Conservation (phyloP, 2,888 invertebrate genomes). For the Ethmia dodecea region DNA sequence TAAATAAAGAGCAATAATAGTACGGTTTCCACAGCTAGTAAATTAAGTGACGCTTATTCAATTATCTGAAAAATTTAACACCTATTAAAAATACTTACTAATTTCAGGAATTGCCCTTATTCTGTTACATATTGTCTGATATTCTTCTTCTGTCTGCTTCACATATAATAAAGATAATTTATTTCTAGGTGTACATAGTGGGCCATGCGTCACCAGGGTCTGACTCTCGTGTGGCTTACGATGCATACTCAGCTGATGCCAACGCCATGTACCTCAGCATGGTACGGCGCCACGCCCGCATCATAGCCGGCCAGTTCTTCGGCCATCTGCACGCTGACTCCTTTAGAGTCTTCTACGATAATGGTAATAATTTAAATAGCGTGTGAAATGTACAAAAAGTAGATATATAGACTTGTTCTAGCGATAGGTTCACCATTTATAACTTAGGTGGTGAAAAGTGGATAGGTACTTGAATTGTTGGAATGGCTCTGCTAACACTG, state of each 20-base stretch:
- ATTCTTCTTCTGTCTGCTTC: background rate
- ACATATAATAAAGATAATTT: slow-evolving; percentile 4
- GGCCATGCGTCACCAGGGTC: slow-evolving; percentile 95
- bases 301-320: slow-evolving; percentile 94
- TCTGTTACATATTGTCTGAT: no score
- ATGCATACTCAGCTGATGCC: slow-evolving; percentile 84
- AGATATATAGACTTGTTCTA: no score
- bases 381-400: no score
- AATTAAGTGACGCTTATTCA: no score
- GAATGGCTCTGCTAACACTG: no score
- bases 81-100: no score
- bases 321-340: slow-evolving; percentile 95
- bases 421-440: no score
- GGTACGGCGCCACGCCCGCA: slow-evolving; percentile 85
- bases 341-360: slow-evolving; percentile 89
- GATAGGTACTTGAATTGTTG: no score
- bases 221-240: slow-evolving; percentile 86
- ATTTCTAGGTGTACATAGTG: slow-evolving; percentile 88
- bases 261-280: slow-evolving; percentile 86
- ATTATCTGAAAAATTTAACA: background rate
- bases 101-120: no score
- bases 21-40: no score
- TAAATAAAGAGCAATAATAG: no score
- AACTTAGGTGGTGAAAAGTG: no score
- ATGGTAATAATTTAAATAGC: slow-evolving; percentile 83